Base-by-base conservation (phyloP, 2,797 vertebrate genomes). In the Sebastes cheni region DNA sequence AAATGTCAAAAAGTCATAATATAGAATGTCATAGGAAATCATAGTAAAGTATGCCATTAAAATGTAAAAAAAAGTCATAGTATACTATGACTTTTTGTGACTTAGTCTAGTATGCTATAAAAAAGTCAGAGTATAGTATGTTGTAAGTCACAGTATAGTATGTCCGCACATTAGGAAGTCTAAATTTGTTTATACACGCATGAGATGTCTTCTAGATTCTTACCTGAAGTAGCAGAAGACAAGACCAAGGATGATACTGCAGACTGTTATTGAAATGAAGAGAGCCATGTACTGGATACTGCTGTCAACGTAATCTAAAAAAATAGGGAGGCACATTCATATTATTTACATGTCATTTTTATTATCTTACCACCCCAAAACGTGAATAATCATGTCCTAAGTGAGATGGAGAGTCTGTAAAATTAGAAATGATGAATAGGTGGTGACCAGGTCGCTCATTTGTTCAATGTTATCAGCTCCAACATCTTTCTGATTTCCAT, bases 201-300 rank as follows among this genome's bases (percentile, higher is more conserved):
- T 2, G 12, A 27, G 8, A 67, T 2, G n/a, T 14, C 2, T 29
- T 22, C 0, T 16, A 12, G 18, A 59, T 36, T 65, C 89, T 94
- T 93, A 99, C 98, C 98, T 98, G 91, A 97, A 95, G 93, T 97
- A 99, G 92, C 95, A 98, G 92, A 97, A 96, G 85, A 98, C 70
- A 27, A 98, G 83, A 20, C 94, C 90, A 14, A 99, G 92, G 54
- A 98, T 92, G 79, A 97, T 90, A 68, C 95, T 96, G 92, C 96
- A 98, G 78, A 98, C 94, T 9, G 95, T 95, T 83, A 97, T 92
- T 1, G 97, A 97, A 86, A 98, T 97, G 76, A 97, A 95, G 78
- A 99, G 94, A 72, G 96, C 97, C 90, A 96, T 97, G 89, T 97
- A 95, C 88, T 97, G 97, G 85, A 97, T 91, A 39, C 94, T 95